These are phyloP conservation scores for Nasonia oneida DNA, from an alignment of 2,888 invertebrate genomes.

Conservation along the genomic window DNA sequence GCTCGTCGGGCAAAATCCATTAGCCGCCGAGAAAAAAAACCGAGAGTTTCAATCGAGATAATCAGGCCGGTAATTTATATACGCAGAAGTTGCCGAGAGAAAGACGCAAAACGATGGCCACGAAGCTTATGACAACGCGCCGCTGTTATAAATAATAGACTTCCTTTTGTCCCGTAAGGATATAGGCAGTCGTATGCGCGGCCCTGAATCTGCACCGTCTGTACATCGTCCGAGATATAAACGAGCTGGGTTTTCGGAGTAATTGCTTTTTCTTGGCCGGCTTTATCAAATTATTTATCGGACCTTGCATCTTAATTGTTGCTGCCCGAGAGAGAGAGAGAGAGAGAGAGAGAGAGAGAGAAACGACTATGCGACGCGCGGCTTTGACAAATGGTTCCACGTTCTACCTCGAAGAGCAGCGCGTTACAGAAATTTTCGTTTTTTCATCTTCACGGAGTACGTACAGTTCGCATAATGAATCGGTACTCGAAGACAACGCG, in stretches of 20 bases:
- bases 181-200: neutral
- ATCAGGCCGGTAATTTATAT: constrained; percentile 24
- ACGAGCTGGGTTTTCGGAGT: neutral
- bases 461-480: neutral
- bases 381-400: neutral
- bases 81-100: constrained; percentile 14
- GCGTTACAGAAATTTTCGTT: neutral
- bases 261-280: neutral
- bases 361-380: neutral
- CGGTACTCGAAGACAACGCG: neutral
- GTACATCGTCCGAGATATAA: neutral
- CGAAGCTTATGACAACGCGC: neutral
- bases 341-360: neutral
- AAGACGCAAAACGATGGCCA: constrained; percentile 17
- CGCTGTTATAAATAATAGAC: neutral
- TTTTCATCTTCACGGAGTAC: neutral
- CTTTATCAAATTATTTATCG: constrained; percentile 13
- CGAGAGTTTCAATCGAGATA: constrained; percentile 12
- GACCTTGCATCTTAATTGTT: neutral
- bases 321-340: neutral
- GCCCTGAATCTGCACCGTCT: neutral
- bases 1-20: constrained; percentile 18
- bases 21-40: constrained; percentile 12
- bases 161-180: constrained; percentile 8
- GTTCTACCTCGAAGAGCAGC: neutral